Conservation (phyloP, 2,888 invertebrate species). For the Agapostemon virescens region DNA sequence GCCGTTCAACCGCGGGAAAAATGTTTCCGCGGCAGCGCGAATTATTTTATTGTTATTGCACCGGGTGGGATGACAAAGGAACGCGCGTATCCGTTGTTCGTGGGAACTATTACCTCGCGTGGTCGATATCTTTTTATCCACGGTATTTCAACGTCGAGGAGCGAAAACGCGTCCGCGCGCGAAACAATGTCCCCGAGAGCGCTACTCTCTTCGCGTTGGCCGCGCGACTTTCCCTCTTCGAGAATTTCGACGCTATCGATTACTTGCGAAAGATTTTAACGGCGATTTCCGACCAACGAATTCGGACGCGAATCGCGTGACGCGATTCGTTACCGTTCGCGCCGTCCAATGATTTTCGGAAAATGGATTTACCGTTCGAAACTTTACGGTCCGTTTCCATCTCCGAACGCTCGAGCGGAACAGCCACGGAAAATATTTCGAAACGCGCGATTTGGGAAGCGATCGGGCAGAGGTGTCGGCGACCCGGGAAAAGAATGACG, state of each 20-base stretch:
- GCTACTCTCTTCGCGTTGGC: no score
- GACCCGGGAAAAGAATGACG: neutral
- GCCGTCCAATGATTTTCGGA: no score
- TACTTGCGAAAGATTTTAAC: no score
- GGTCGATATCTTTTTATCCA: conserved; percentile 5
- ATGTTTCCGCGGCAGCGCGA: neutral
- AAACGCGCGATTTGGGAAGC: no score
- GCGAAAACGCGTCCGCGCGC: neutral
- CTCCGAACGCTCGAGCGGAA: no score
- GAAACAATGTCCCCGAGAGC: neutral
- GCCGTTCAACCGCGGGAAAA: neutral
- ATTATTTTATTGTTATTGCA: conserved; percentile 1
- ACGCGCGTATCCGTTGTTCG: neutral
- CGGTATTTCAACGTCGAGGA: neutral
- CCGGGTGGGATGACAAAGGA: neutral
- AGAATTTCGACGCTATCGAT: neutral
- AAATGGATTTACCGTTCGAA: neutral
- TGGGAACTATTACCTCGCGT: neutral
- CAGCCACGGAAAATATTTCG: no score
- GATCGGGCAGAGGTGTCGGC: neutral
- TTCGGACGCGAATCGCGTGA: no score
- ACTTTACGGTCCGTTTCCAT: no score
- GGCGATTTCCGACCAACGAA: no score
- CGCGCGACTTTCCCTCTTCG: neutral
- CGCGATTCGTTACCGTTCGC: no score